phyloP scores from a whole-genome alignment of 2,888 invertebrate species.

The Drosophila picticornis region DNA sequence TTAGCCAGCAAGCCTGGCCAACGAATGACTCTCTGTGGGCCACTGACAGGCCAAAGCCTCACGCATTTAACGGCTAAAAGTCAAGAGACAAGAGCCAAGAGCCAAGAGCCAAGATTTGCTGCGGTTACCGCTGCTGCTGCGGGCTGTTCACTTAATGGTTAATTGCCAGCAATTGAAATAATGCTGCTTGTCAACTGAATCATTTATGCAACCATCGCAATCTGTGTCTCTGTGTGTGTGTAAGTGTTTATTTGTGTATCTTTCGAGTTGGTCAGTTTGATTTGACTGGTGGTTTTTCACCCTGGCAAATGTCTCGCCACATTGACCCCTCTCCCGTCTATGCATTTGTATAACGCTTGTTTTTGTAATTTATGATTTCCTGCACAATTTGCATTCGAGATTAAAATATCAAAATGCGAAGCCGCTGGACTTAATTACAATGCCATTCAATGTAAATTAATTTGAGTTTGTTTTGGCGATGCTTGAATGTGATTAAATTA shows the following conservation, averaged over 20 bases:
- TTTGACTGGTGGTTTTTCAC: slow-evolving; percentile 54
- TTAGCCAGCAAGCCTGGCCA: slow-evolving; percentile 18
- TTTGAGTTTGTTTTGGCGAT: slow-evolving; percentile 51
- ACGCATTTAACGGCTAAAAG: slow-evolving; percentile 39
- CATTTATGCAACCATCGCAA: slow-evolving; percentile 28
- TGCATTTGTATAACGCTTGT: slow-evolving; percentile 19
- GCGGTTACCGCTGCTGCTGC: not conserved
- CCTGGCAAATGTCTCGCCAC: slow-evolving; percentile 18
- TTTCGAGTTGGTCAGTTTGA: slow-evolving; percentile 39
- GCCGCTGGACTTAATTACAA: slow-evolving; percentile 65
- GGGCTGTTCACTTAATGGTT: slow-evolving; percentile 39
- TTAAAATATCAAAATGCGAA: slow-evolving; percentile 70
- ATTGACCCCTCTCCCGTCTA: not conserved
- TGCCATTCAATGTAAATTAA: slow-evolving; percentile 72
- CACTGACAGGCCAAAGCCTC: slow-evolving; percentile 40
- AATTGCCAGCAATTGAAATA: slow-evolving; percentile 59
- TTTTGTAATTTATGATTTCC: slow-evolving; percentile 73
- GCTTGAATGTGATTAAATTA: slow-evolving; percentile 67
- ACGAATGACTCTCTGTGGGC: not conserved
- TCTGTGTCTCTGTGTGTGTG: not conserved
- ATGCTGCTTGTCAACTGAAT: slow-evolving; percentile 47
- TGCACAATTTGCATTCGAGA: slow-evolving; percentile 71
- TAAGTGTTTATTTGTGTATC: slow-evolving; percentile 3
- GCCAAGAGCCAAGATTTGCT: not conserved
- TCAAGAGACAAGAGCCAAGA: not conserved